Evolutionary conservation across 2,888 invertebrate genomes (phyloP).

Genomic region (Aphidius colemani): DNA sequence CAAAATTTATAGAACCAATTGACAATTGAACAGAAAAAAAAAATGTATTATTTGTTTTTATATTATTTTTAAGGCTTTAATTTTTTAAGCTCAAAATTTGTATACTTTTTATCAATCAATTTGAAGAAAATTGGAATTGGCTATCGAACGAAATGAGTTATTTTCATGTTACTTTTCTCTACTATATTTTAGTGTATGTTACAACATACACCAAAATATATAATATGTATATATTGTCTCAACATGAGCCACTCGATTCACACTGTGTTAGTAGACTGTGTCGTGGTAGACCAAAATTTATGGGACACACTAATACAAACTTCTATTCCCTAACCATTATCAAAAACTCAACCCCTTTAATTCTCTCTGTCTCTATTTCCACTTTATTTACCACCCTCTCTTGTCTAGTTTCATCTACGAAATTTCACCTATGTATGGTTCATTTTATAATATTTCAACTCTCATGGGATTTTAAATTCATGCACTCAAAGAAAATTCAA

Average conservation of each 20-base stretch:
- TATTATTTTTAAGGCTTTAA: too few relatives aligned
- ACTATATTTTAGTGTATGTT: background rate
- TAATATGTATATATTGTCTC: background rate
- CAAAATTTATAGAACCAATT: too few relatives aligned
- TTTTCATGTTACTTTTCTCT: background rate
- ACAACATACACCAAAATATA: background rate
- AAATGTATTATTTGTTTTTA: background rate
- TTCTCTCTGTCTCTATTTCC: background rate
- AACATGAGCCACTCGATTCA: conserved; percentile 10
- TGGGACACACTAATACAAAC: conserved; percentile 28
- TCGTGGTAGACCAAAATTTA: conserved; percentile 27
- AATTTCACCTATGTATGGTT: too few relatives aligned
- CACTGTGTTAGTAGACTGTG: conserved; percentile 12
- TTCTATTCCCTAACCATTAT: background rate
- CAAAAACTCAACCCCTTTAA: background rate
- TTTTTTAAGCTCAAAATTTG: too few relatives aligned
- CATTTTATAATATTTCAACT: too few relatives aligned
- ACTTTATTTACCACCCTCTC: conserved; percentile 12
- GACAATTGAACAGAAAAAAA: too few relatives aligned
- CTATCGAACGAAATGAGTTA: background rate
- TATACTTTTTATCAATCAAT: too few relatives aligned
- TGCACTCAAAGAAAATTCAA: conserved; percentile 2
- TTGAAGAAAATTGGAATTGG: too few relatives aligned
- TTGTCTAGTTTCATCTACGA: too few relatives aligned
- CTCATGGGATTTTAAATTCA: too few relatives aligned